A percentile compares a stretch with the other conserved stretches of the same genome.
phyloP scores from a whole-genome alignment of 2,113 vertebrate species.

The Takifugu bimaculatus region DNA sequence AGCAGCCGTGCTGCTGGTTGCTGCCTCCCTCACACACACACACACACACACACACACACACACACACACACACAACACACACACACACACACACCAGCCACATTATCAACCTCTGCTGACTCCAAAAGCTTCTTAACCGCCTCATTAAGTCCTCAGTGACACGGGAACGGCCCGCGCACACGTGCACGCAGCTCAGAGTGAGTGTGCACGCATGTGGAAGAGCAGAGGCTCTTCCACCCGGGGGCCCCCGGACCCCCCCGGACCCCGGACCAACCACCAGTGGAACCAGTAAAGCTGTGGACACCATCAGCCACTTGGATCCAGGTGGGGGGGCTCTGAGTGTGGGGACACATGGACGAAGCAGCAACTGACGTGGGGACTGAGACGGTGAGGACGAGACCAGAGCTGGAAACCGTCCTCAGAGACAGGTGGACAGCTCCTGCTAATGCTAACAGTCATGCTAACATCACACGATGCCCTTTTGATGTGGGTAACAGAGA shows the following conservation, averaged over 20 bases:
- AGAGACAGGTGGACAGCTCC: too few relatives aligned
- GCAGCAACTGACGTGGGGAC: too few relatives aligned
- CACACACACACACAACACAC: conserved; percentile 34
- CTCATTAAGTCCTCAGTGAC: conserved; percentile 77
- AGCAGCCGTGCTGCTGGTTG: conserved; percentile 33
- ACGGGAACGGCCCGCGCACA: conserved; percentile 58
- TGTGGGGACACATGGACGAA: neutral
- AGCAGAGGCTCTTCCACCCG: too few relatives aligned
- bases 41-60: conserved; percentile 15
- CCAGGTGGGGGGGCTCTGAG: conserved; percentile 66
- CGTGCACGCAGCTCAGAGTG: conserved; percentile 18
- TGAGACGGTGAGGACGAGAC: too few relatives aligned
- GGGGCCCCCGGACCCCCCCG: conserved; percentile 19
- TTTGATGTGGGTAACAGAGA: too few relatives aligned
- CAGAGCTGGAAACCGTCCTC: too few relatives aligned
- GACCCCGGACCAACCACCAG: conserved; percentile 26
- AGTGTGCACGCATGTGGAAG: neutral
- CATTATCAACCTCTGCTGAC: conserved; percentile 75
- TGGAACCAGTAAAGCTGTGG: conserved; percentile 39
- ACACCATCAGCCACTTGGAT: conserved; percentile 74
- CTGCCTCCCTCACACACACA: conserved; percentile 12
- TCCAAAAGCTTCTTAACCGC: conserved; percentile 76
- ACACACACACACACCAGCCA: conserved; percentile 53
- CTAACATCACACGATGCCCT: too few relatives aligned
- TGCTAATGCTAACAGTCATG: too few relatives aligned